Percentiles rank a stretch among this genome's conserved stretches.
These are phyloP conservation scores for Myotis lucifugus DNA, from an alignment of 2,113 vertebrate genomes.

Conservation along the genomic window DNA sequence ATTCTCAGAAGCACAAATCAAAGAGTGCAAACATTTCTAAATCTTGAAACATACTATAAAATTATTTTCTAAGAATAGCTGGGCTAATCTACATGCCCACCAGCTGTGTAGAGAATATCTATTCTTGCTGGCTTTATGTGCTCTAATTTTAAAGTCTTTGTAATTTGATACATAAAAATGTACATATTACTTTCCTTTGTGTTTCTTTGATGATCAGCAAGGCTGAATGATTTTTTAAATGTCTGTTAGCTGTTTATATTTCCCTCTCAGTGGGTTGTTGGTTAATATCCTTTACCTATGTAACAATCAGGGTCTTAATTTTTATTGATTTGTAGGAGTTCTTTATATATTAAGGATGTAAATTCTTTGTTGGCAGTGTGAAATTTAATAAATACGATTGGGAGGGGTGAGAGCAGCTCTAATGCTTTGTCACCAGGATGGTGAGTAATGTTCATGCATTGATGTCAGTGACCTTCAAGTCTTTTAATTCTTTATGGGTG, in stretches of 20 bases:
- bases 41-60: background rate
- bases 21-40: background rate
- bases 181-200: background rate
- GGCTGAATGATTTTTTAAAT: background rate
- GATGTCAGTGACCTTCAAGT: background rate
- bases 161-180: background rate
- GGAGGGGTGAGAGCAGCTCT: background rate
- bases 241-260: background rate
- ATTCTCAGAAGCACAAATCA: constrained; percentile 40
- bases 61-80: background rate
- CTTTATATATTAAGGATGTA: background rate
- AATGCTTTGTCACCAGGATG: background rate
- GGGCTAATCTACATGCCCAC: background rate
- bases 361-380: background rate
- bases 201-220: background rate
- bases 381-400: background rate
- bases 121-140: background rate
- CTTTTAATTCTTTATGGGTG: background rate
- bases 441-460: background rate
- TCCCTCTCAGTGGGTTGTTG: background rate
- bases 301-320: background rate
- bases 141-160: background rate
- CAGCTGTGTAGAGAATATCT: background rate
- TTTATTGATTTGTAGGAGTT: background rate
- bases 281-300: background rate